Percentiles rank a stretch among this genome's conserved stretches.
Evolutionary conservation across 1,140 invertebrate species (phyloP).

Genomic region (Ridgeia piscesae): DNA sequence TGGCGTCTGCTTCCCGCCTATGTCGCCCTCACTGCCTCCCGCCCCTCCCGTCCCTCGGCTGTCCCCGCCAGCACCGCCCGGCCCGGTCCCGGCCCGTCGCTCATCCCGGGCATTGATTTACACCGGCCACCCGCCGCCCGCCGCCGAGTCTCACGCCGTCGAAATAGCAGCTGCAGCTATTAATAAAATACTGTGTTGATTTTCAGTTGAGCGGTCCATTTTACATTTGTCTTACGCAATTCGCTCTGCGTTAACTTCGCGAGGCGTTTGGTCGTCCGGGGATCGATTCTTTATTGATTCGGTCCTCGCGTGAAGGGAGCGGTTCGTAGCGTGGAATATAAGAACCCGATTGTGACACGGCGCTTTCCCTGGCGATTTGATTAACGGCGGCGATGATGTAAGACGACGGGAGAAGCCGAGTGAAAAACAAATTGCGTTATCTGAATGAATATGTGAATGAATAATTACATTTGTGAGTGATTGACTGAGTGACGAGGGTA

Average conservation of each 20-base stretch:
- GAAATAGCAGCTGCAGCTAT: background rate
- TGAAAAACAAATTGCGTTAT: conserved; percentile 10
- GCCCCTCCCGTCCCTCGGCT: too few species aligned
- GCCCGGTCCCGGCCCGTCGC: too few species aligned
- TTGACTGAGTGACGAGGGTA: background rate
- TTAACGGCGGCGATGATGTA: background rate
- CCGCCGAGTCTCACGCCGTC: background rate
- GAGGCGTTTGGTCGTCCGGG: background rate
- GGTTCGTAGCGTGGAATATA: background rate
- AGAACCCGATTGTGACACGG: background rate
- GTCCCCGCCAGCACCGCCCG: too few species aligned
- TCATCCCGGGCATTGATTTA: background rate
- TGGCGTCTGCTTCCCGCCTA: too few species aligned
- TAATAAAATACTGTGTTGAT: background rate
- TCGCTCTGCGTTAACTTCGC: background rate
- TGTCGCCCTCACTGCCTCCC: too few species aligned
- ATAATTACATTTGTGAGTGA: background rate
- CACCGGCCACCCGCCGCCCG: background rate
- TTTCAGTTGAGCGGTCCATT: background rate
- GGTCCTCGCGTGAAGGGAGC: background rate
- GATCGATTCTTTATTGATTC: background rate
- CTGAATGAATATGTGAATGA: conserved; percentile 12
- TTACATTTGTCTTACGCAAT: background rate
- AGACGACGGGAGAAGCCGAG: background rate
- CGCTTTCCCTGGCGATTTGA: conserved; percentile 15